Evolutionary conservation across 2,113 vertebrate genomes (phyloP), one percentile per base, ranked within the genome.

Genomic region (Odontesthes bonariensis): DNA sequence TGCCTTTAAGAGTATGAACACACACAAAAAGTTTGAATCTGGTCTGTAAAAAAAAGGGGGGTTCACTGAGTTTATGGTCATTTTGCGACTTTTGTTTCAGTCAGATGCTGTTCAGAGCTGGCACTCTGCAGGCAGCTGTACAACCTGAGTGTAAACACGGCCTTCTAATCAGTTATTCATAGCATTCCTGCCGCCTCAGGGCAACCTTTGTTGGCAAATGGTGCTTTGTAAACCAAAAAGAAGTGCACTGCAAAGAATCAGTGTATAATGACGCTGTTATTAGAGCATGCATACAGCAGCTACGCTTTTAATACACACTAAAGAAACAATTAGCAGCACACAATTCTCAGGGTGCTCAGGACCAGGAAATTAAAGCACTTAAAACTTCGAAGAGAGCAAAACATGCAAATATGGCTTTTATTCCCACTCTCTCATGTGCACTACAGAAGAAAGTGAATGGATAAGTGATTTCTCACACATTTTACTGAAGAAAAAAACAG

Each of bases 81-180:
- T 73, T 16, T n/a, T 42, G 54, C 10, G 10, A 17, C 23, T 73
- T 73, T 51, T 51, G 61, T 60, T 78, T 82, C 20, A 58, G 55
- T 74, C 9, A 77, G 79, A 53, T 55, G 75, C 75, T 31, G 46
- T 31, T 42, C n/a, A n/a, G 33, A 19, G 57, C 27, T 78, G 67
- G 64, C 70, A 76, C 11, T 11, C 22, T 20, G 40, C 56, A 42
- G 4, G 55, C 82, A 76, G 63, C 75, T 64, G 54, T 17, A 72
- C 40, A 71, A 38, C 55, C 56, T 32, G 40, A 82, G 73, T 61
- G 58, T 74, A 85, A 90, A 84, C 78, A 67, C 9, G 31, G 60
- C 44, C 73, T 66, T 86, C 86, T 77, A 89, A 85, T 91, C 74
- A 73, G 51, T 74, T 79, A 86, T 91, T 89, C 77, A 46, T 63